Base-by-base conservation (phyloP, 2,113 vertebrate genomes). In the Butorides virescens region DNA sequence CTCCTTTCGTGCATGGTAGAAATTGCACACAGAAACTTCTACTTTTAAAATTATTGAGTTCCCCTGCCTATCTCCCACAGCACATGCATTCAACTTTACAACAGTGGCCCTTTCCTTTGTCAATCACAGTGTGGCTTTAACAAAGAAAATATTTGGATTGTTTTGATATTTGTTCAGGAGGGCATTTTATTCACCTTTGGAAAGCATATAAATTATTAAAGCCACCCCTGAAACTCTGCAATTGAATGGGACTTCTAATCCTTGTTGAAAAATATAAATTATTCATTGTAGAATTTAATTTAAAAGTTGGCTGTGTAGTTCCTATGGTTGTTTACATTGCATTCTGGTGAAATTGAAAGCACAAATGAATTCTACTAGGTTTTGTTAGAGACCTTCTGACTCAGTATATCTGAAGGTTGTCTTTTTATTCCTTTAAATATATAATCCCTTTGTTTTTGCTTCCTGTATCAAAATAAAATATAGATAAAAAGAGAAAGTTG, bases 241-340 rank as follows among this genome's bases (percentile, higher is more conserved):
- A 58, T 66, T 97, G 92, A 96, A 98, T 92, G 71, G 68, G 47
- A 88, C 59, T 91, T 97, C 58, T 97, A 93, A 94, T 95, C 84
- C 83, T 96, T 96, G 79, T 94, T 95, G 95, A 93, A 94, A 95
- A 97, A 94, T 73, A 97, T 97, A 97, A 97, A 98, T 97, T 97
- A 98, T 97, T 97, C 95, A 97, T 97, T 73, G 50, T 86, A 82
- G 59, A 83, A 96, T 97, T 97, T 97, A 97, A 95, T 96, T 97
- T 93, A 90, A 95, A 97, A 96, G 74, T 88, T 96, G 95, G 91
- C 72, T 87, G 20, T 76, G 62, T 94, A 63, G 52, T 83, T 95
- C 67, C 66, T 80, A 30, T 96, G 62, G 21, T 79, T 96, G 89
- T 95, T 97, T 93, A 82, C 89, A 91, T 68, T 97, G 53, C 66